Conservation (phyloP, 2,797 vertebrate genomes). For the Leptodactylus fallax region DNA sequence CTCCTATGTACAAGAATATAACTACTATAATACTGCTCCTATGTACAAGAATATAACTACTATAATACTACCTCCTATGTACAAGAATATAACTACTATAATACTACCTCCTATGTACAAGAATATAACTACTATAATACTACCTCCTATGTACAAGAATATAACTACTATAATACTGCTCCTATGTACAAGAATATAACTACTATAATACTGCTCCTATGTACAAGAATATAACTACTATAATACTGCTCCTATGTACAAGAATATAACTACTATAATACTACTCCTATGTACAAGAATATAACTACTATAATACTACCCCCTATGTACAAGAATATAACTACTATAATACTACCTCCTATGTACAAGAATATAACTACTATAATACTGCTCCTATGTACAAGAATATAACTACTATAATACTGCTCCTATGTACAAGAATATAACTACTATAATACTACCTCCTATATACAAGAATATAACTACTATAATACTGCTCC, state of each 20-base stretch:
- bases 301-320: too few relatives aligned
- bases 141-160: conserved; percentile 4
- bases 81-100: conserved; percentile 20
- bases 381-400: neutral
- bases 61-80: neutral
- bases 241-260: neutral
- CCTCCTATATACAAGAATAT: neutral
- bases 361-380: conserved; percentile 1
- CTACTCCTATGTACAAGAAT: neutral
- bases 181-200: conserved; percentile 5
- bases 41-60: conserved; percentile 5
- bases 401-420: neutral
- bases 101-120: neutral
- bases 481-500: too few relatives aligned
- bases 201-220: conserved; percentile 7
- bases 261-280: conserved; percentile 7
- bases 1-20: conserved; percentile 3
- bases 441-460: too few relatives aligned
- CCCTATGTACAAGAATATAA: too few relatives aligned
- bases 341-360: neutral
- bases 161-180: conserved; percentile 8
- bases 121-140: conserved; percentile 11
- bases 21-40: conserved; percentile 12
- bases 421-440: too few relatives aligned
- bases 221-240: conserved; percentile 8